phyloP scores from a whole-genome alignment of 2,797 vertebrate species.

The Pangasius sanitwongsei region DNA sequence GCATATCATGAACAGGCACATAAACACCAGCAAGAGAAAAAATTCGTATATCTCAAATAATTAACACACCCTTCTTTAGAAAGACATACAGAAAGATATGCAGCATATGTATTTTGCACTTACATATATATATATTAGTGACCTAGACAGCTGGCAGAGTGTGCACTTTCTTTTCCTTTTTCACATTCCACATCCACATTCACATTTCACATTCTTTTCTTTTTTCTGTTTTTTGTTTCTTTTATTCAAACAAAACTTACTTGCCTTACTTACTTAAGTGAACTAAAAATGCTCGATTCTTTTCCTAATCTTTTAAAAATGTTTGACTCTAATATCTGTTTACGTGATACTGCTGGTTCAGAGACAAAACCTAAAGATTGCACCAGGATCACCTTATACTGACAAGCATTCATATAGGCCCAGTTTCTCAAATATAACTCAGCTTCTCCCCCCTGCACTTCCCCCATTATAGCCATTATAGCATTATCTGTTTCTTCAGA shows the following conservation, averaged over 20 bases:
- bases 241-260: not conserved
- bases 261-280: not conserved
- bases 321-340: not conserved
- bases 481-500: not conserved
- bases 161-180: not conserved
- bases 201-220: not conserved
- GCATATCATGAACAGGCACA: not conserved
- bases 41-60: not conserved
- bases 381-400: not conserved
- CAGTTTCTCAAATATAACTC: not conserved
- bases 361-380: not conserved
- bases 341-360: not conserved
- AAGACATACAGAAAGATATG: not conserved
- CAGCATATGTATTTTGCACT: not conserved
- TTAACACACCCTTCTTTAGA: not conserved
- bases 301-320: not conserved
- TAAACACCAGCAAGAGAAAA: not conserved
- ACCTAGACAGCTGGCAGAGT: no score
- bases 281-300: not conserved
- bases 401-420: not conserved
- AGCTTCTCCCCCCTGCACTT: not conserved
- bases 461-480: not conserved
- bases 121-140: not conserved
- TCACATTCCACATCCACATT: not conserved
- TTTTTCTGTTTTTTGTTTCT: not conserved